Percentiles rank a stretch among this genome's conserved stretches.
phyloP scores from a whole-genome alignment of 2,888 invertebrate genomes.

The Lepeophtheirus nordmannii region DNA sequence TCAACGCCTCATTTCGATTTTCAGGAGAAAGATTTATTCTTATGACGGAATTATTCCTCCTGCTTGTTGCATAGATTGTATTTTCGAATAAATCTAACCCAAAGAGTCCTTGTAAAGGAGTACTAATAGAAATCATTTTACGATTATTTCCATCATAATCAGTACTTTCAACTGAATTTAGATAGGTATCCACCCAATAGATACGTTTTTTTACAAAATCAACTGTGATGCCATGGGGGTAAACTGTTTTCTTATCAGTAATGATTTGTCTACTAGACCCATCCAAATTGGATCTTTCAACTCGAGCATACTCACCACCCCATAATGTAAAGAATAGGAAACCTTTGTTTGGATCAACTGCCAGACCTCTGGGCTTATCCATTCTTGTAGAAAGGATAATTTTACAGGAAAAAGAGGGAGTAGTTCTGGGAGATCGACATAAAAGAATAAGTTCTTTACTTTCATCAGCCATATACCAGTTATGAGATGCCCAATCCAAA shows the following conservation, averaged over 20 bases:
- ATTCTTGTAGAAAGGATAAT: constrained; percentile 51
- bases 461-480: constrained; percentile 68
- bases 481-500: constrained; percentile 66
- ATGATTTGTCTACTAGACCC: constrained; percentile 47
- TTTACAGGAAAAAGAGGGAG: constrained; percentile 47
- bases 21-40: constrained; percentile 45
- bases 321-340: constrained; percentile 62
- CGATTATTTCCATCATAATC: constrained; percentile 57
- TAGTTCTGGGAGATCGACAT: constrained; percentile 39
- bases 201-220: constrained; percentile 54
- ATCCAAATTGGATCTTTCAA: constrained; percentile 50
- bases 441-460: constrained; percentile 51
- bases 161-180: constrained; percentile 59
- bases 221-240: constrained; percentile 54
- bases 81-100: constrained; percentile 58
- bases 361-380: constrained; percentile 54
- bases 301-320: constrained; percentile 46
- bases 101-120: constrained; percentile 49
- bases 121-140: constrained; percentile 38
- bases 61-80: constrained; percentile 54
- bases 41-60: constrained; percentile 49
- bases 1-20: constrained; percentile 35
- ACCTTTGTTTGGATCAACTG: constrained; percentile 56
- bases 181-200: constrained; percentile 65
- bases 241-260: constrained; percentile 53